These are phyloP conservation scores for Ochropacha duplaris DNA, from an alignment of 2,888 invertebrate genomes.

Conservation along the genomic window DNA sequence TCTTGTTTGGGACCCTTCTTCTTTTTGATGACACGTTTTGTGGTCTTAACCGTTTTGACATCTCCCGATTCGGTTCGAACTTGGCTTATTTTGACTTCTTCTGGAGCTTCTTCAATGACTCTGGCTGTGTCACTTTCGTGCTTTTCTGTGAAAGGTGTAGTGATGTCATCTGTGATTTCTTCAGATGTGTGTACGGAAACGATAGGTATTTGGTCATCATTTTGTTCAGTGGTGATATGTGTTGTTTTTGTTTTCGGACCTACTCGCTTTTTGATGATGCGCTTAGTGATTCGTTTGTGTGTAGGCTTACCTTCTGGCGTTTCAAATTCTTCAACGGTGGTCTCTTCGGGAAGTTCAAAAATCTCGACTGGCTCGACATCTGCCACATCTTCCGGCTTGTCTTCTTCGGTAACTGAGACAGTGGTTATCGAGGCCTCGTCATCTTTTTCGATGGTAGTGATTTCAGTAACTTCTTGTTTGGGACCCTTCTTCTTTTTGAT, in stretches of 20 bases:
- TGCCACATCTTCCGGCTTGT: conserved; percentile 21
- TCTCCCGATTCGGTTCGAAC: conserved; percentile 28
- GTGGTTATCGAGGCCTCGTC: conserved; percentile 18
- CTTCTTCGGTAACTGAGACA: conserved; percentile 8
- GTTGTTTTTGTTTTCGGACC: conserved; percentile 47
- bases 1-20: conserved; percentile 39
- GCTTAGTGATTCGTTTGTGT: conserved; percentile 26
- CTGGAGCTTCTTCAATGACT: conserved; percentile 32
- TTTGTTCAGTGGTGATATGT: conserved; percentile 26
- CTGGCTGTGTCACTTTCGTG: conserved; percentile 33
- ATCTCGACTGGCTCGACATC: conserved; percentile 24
- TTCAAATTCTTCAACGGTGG: conserved; percentile 21
- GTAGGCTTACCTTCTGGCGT: conserved; percentile 45
- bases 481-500: conserved; percentile 21
- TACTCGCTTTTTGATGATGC: conserved; percentile 18
- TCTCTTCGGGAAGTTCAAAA: conserved; percentile 37
- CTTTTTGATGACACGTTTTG: conserved; percentile 33
- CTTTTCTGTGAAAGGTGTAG: conserved; percentile 18
- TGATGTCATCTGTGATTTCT: conserved; percentile 36
- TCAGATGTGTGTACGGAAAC: conserved; percentile 33
- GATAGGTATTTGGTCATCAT: conserved; percentile 28
- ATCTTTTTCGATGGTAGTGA: conserved; percentile 22
- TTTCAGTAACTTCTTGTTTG: conserved; percentile 27
- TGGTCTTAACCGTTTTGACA: conserved; percentile 39
- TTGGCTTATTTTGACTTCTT: conserved; percentile 23